A percentile compares a stretch with the other conserved stretches of the same genome.
Evolutionary conservation across 2,797 vertebrate genomes (phyloP).

Genomic region (Leptatherina wallacei): DNA sequence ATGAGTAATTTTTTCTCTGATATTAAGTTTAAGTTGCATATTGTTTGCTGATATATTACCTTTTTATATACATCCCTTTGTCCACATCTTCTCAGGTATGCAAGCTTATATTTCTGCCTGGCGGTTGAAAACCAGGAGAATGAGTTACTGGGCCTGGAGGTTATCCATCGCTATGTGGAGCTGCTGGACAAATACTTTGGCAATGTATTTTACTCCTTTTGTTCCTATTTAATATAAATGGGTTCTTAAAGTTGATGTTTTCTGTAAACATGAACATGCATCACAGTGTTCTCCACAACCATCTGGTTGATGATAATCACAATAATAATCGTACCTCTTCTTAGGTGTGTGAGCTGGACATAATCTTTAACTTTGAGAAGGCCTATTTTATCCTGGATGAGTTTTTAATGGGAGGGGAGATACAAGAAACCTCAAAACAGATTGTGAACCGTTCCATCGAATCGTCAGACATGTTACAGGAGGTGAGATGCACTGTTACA

Average conservation of each 20-base stretch:
- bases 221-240: slow-evolving; percentile 4
- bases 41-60: not conserved
- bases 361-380: slow-evolving; percentile 99
- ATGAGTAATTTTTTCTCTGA: not conserved
- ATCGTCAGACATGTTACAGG: slow-evolving; percentile 96
- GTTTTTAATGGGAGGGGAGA: slow-evolving; percentile 95
- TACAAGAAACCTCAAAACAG: slow-evolving; percentile 98
- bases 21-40: not conserved
- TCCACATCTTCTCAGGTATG: slow-evolving; percentile 85
- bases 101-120: slow-evolving; percentile 98
- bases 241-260: not conserved
- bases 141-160: slow-evolving; percentile 93
- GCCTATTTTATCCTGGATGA: slow-evolving; percentile 99
- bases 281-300: not conserved
- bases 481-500: slow-evolving; percentile 84
- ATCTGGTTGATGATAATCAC: not conserved
- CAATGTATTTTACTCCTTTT: slow-evolving; percentile 83
- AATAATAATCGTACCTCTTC: slow-evolving; percentile 19
- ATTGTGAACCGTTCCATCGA: slow-evolving; percentile 90
- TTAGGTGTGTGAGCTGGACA: slow-evolving; percentile 97
- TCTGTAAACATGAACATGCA: not conserved
- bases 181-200: slow-evolving; percentile 99
- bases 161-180: slow-evolving; percentile 96
- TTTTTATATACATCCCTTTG: not conserved
- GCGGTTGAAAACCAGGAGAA: slow-evolving; percentile 93